Base-by-base conservation (phyloP, 2,888 invertebrate genomes). In the Amphimallon solstitiale region DNA sequence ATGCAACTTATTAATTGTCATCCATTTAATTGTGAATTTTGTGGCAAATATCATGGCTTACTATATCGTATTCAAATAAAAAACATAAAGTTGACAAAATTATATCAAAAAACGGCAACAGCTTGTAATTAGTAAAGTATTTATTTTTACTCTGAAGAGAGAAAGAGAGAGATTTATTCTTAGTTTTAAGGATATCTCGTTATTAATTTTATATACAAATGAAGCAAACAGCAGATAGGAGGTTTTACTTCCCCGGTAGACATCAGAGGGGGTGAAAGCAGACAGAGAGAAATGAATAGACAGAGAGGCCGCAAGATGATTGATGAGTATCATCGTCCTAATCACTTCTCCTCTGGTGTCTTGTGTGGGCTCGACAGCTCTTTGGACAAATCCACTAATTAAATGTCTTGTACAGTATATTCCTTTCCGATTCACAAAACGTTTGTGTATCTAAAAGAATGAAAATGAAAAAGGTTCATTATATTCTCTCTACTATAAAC, bases 251-350 rank as follows among this genome's bases (percentile, higher is more conserved):
- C 29, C 45, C 15, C 29, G 15, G 63, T 54, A 29, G 56, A 35
- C 34, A 54, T 52, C 45, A 40, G 45, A 60, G 62, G 66, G 65
- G 66, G 62, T 66, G 66, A 66, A 62, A 66, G 37, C 38, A 29
- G 61, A 35, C 29, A 29, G 15, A 38, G 17, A 59, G 56, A 29
- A 29, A 34, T 23, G 45, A 59, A 17, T 9, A 43, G 7, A 56
- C 19, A 43, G 29, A 59, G 43, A 59, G 21, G 21, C 43, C 56
- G 29, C 23, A 43, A 35, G 29, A 67, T 67, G 67, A 67, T 67
- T 67, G 67, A 67, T 67, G 67, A 67, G 67, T 49, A 67, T 67
- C 67, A 67, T 67, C 67, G 63, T 67, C 63, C 63, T 67, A 67
- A 67, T 67, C 67, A 63, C 63, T 63, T 46, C 56, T 59, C 48